These are phyloP conservation scores for Psittacula cyanocephala DNA, from an alignment of 2,113 vertebrate species.

Conservation along the genomic window DNA sequence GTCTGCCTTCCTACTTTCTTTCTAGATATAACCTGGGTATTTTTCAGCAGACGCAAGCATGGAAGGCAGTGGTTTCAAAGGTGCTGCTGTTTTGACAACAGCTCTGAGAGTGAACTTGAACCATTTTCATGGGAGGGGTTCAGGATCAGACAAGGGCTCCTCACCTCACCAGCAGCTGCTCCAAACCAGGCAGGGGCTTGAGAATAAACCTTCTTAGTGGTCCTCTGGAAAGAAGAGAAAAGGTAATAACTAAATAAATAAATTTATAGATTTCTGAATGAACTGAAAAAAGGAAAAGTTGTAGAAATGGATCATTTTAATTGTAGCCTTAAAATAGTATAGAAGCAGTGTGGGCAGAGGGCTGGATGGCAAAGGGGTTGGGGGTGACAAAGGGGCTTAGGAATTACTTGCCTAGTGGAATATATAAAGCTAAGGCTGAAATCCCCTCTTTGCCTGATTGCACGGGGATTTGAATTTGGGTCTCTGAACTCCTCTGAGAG, in stretches of 20 bases:
- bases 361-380: neutral
- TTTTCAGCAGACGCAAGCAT: neutral
- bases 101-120: neutral
- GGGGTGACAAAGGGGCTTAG: neutral
- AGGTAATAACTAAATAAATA: neutral
- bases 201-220: neutral
- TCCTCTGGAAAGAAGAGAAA: neutral
- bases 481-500: slow-evolving; percentile 67
- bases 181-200: neutral
- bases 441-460: slow-evolving; percentile 57
- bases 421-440: slow-evolving; percentile 58
- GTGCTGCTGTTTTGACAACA: neutral
- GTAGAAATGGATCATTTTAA: neutral
- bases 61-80: neutral
- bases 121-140: neutral
- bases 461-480: slow-evolving; percentile 65
- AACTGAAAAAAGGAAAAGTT: neutral
- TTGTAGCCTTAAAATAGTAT: neutral
- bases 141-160: neutral
- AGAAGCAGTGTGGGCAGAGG: neutral
- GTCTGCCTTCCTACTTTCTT: neutral
- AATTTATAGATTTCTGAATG: neutral
- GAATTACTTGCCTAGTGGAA: slow-evolving; percentile 32
- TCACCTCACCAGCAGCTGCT: neutral
- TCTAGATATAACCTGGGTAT: neutral